These are phyloP conservation scores for Apodemia hepburni DNA, from an alignment of 2,888 invertebrate species.

Conservation along the genomic window DNA sequence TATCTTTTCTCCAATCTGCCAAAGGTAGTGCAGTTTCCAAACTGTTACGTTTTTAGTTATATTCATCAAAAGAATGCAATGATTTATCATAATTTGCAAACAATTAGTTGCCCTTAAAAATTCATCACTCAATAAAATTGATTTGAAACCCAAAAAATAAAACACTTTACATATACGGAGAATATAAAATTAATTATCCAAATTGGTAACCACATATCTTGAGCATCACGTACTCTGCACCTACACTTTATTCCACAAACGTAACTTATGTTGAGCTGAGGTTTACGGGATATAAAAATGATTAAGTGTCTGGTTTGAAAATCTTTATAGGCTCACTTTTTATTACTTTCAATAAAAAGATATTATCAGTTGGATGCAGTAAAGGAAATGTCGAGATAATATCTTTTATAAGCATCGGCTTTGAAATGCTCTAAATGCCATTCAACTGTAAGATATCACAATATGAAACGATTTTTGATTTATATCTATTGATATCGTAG, in stretches of 20 bases:
- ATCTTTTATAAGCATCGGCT: conserved; percentile 16
- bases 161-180: too few relatives aligned
- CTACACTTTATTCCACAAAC: conserved; percentile 9
- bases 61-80: too few relatives aligned
- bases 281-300: conserved; percentile 21
- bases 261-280: conserved; percentile 10
- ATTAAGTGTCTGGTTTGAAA: conserved; percentile 17
- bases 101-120: too few relatives aligned
- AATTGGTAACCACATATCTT: not conserved
- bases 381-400: conserved; percentile 10
- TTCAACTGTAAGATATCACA: conserved; percentile 7
- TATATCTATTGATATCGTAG: not conserved
- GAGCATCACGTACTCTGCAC: not conserved
- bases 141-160: too few relatives aligned
- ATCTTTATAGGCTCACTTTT: conserved; percentile 15
- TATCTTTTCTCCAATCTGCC: too few relatives aligned
- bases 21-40: too few relatives aligned
- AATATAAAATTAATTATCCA: too few relatives aligned
- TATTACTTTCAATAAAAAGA: conserved; percentile 22
- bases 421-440: conserved; percentile 16
- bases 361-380: conserved; percentile 18
- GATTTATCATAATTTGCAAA: too few relatives aligned
- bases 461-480: conserved; percentile 13
- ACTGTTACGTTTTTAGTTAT: too few relatives aligned
- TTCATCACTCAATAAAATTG: too few relatives aligned